Evolutionary conservation across 2,113 vertebrate species (phyloP), one percentile per base, ranked within the genome.

Genomic region (Gavialis gangeticus): DNA sequence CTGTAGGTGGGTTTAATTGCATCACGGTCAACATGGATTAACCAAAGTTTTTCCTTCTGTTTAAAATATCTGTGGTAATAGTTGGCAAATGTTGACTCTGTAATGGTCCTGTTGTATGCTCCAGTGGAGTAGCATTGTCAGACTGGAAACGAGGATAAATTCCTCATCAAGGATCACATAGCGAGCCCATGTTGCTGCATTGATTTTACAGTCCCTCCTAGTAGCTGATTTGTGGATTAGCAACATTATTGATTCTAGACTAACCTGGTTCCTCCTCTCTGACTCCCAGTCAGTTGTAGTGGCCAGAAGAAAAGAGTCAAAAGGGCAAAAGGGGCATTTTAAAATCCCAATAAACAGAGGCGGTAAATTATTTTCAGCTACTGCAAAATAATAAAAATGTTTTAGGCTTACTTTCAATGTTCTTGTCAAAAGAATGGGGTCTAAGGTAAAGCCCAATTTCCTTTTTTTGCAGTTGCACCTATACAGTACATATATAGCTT

Each of bases 311-410:
- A 37, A 13, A 84, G 62, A 71, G 75, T 56, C 55, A 75, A 75
- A 84, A 78, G 69, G 56, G 28, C 19, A 37, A 78, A 84, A 73
- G 84, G 17, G 79, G 57, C 56, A 71, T 18, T 46, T 46, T 73
- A 46, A 73, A 46, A 73, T 22, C 46, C 21, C 22, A 73, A 73
- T 37, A 24, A 73, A 27, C 37, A 22, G 30, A 9, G 69, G 57
- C 73, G 62, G 37, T 58, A 84, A 69, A 84, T 66, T 85, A 69
- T 78, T 55, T 86, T 91, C 17, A 85, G 63, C 62, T 88, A 58
- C 84, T 92, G 89, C 46, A 90, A 89, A 91, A 63, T 90, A 88
- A 89, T 92, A 95, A 83, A 96, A 30, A 37, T 84, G 55, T 79
- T 77, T 56, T 57, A 64, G 73, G 78, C 75, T 15, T 75, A 46